Base-by-base conservation (phyloP, 2,888 invertebrate genomes). In the Trichogramma evanescens region DNA sequence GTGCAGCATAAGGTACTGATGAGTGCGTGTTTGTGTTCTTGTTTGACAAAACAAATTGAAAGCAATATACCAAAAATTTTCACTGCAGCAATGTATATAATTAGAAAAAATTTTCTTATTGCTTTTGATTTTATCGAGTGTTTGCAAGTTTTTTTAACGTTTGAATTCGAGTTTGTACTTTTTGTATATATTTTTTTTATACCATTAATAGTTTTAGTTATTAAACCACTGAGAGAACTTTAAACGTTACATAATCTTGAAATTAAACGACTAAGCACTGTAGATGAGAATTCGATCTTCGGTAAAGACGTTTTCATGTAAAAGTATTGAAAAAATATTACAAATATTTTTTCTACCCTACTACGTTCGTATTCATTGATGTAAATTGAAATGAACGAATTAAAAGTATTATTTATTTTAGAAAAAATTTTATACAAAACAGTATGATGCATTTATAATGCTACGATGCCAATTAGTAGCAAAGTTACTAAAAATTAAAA, bases 1-100 rank as follows among this genome's bases (percentile, higher is more conserved):
- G 66, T 68, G 66, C 68, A 68, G 64, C 68, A 63, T 64, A 72
- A 75, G 74, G 74, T 74, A 74, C 71, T 67, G 62, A 66, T 67
- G 62, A 65, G 70, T 69, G 70, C 67, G 68, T 65, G 66, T 71
- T 69, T 66, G 13, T 13, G 13, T 67, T 65, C 67, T 63, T 69
- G 13, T 13, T 13, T 13, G 13, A 13, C 13, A 13, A 13, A 13
- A 13, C 13, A 13, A 13, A 13, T 13, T 13, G 13, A 13, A 13
- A 13, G 13, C 13, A 13, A 13, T 13, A 13, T 55, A 61, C 51
- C 42, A 57, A 56, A 61, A 57, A 56, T 13, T 46, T 55, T 45
- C 38, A 40, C 26, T 54, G 44, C 50, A 63, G 52, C 59, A 54
- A 49, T 59, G 59, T 59, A 26, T 59, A 61, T 45, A 54, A 7